Evolutionary conservation across 2,797 vertebrate species (phyloP), one percentile per base, ranked within the genome.

Genomic region (Dryobates pubescens): DNA sequence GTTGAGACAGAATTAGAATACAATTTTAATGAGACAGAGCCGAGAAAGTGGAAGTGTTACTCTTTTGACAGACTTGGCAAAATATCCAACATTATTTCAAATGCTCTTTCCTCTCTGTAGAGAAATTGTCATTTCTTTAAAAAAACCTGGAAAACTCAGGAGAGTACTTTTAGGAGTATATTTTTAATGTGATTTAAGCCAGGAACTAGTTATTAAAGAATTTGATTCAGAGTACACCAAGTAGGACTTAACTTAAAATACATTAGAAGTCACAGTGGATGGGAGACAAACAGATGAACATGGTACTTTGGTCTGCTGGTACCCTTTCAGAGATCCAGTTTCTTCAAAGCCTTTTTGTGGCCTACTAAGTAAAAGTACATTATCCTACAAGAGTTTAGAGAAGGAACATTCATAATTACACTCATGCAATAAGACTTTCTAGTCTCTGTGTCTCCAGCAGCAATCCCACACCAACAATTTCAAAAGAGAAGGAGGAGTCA

Each of bases 21-120:
- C 94, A 96, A 96, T 97, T 98, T 98, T 98, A 98, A 98, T 98
- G 97, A 98, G 98, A 96, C 92, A 56, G 96, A 97, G 95, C 93
- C 96, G 95, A 96, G 96, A 97, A 97, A 97, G 94, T 97, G 70
- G 79, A 97, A 97, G 95, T 92, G 97, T 97, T 97, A 96, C 95
- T 97, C 95, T 96, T 97, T 94, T 98, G 98, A 98, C 97, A 98
- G 98, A 95, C 92, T 97, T 98, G 96, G 97, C 96, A 98, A 97
- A 98, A 97, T 97, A 98, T 88, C 96, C 96, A 97, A 94, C 95
- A 97, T 97, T 97, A 96, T 97, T 97, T 98, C 96, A 97, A 97
- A 97, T 96, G 94, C 64, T 96, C 86, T 93, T 96, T 96, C 89
- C 83, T 96, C 88, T 97, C 93, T 88, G 79, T 89, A 96, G 82